A percentile compares a stretch with the other conserved stretches of the same genome.
phyloP scores from a whole-genome alignment of 2,888 invertebrate genomes.

The Drosophila neotestacea region DNA sequence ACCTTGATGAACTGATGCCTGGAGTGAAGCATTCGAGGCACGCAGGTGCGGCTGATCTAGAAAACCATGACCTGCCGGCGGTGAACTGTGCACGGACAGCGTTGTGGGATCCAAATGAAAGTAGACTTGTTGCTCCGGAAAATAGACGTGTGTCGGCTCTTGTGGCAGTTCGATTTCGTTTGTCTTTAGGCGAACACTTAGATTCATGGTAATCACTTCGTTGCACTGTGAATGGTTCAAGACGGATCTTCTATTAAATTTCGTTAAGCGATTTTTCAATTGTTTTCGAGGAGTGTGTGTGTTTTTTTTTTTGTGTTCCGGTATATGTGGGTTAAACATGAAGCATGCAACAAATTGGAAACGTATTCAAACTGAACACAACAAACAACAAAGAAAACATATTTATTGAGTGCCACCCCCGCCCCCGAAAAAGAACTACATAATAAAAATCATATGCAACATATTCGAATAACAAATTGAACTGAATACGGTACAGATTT shows the following conservation, averaged over 20 bases:
- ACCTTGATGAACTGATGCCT: slow-evolving; percentile 55
- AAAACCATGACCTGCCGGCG: slow-evolving; percentile 59
- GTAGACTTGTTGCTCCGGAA: slow-evolving; percentile 78
- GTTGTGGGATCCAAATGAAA: slow-evolving; percentile 76
- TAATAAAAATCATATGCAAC: slow-evolving; percentile 6
- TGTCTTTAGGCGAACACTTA: slow-evolving; percentile 85
- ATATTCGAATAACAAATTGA: background rate
- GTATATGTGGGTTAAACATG: slow-evolving; percentile 33
- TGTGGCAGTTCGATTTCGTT: slow-evolving; percentile 85
- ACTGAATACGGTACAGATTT: background rate
- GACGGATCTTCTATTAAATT: slow-evolving; percentile 20
- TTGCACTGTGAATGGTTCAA: slow-evolving; percentile 83
- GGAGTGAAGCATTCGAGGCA: slow-evolving; percentile 79
- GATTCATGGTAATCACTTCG: slow-evolving; percentile 85
- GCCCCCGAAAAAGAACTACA: background rate
- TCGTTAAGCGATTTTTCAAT: background rate
- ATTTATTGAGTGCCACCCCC: background rate
- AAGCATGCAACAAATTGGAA: slow-evolving; percentile 57
- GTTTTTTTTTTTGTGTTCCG: background rate
- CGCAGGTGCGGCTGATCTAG: slow-evolving; percentile 72
- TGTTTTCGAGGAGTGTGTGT: background rate
- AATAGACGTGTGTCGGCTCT: slow-evolving; percentile 74
- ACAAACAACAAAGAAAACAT: slow-evolving; percentile 24
- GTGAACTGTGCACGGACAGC: slow-evolving; percentile 64
- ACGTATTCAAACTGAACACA: slow-evolving; percentile 51